Percentiles rank a stretch among this genome's conserved stretches.
phyloP scores from a whole-genome alignment of 2,888 invertebrate genomes.

The Dolichopus griseipennis region DNA sequence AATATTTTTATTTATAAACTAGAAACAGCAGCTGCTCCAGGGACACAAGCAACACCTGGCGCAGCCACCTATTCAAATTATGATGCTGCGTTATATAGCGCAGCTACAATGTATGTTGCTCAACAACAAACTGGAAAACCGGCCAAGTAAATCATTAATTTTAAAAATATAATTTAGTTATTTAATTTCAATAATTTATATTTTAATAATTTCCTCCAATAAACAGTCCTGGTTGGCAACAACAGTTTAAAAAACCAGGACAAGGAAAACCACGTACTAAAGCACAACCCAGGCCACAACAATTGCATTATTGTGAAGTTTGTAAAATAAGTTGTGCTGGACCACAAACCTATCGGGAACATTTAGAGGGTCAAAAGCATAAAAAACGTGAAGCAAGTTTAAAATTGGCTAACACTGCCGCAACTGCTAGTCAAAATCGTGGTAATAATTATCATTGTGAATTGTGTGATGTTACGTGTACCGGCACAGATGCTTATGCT shows the following conservation, averaged over 20 bases:
- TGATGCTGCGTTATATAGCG: slow-evolving; percentile 91
- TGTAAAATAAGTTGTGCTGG: slow-evolving; percentile 98
- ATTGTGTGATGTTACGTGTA: slow-evolving; percentile 96
- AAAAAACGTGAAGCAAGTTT: slow-evolving; percentile 92
- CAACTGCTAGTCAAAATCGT: slow-evolving; percentile 54
- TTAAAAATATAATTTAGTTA: too few relatives aligned
- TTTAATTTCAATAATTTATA: slow-evolving; percentile 11
- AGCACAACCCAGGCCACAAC: slow-evolving; percentile 81
- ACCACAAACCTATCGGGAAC: slow-evolving; percentile 89
- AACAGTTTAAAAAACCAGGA: slow-evolving; percentile 51
- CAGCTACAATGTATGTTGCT: slow-evolving; percentile 90
- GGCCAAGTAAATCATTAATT: slow-evolving; percentile 47
- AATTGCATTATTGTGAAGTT: slow-evolving; percentile 95
- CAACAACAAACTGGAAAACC: slow-evolving; percentile 56
- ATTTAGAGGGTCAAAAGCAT: slow-evolving; percentile 97
- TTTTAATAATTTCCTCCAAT: slow-evolving; percentile 10
- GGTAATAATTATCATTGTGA: slow-evolving; percentile 72
- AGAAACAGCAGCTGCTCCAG: slow-evolving; percentile 25
- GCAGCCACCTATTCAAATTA: slow-evolving; percentile 74
- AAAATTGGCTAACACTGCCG: slow-evolving; percentile 59
- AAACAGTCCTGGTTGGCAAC: slow-evolving; percentile 39
- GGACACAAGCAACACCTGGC: slow-evolving; percentile 53
- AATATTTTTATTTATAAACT: slow-evolving; percentile 4
- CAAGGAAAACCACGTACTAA: slow-evolving; percentile 32
- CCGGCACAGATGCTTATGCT: slow-evolving; percentile 96